Percentiles rank a stretch among this genome's conserved stretches.
These are phyloP conservation scores for Calycopis cecrops DNA, from an alignment of 1,140 invertebrate genomes.

Conservation along the genomic window DNA sequence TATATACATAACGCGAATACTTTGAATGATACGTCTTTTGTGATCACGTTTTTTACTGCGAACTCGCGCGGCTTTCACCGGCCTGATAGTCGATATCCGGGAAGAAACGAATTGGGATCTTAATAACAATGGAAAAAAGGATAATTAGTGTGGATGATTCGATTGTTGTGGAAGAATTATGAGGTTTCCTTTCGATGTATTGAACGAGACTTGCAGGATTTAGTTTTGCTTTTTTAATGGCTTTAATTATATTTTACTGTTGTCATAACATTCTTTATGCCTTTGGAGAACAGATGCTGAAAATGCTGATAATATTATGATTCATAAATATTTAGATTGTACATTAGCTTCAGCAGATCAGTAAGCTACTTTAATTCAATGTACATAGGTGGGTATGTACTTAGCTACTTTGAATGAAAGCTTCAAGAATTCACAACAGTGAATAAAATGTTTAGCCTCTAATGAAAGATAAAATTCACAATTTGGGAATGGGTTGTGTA, in stretches of 20 bases:
- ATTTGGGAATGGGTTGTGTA: too few species aligned
- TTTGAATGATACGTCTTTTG: neutral
- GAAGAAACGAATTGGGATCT: slow-evolving; percentile 7
- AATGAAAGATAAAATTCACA: too few species aligned
- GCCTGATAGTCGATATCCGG: slow-evolving; percentile 6
- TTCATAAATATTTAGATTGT: too few species aligned
- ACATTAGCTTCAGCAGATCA: too few species aligned
- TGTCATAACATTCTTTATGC: neutral
- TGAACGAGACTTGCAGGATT: neutral
- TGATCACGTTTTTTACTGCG: neutral
- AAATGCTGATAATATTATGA: too few species aligned
- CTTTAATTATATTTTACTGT: neutral
- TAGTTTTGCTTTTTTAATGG: slow-evolving; percentile 4
- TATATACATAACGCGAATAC: neutral
- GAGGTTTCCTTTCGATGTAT: neutral
- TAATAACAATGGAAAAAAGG: slow-evolving; percentile 11
- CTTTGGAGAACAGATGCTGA: too few species aligned
- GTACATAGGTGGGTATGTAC: too few species aligned
- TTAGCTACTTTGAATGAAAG: too few species aligned
- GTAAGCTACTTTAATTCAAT: too few species aligned
- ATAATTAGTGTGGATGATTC: slow-evolving; percentile 10
- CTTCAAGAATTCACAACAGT: too few species aligned
- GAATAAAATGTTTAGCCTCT: too few species aligned
- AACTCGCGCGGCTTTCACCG: neutral
- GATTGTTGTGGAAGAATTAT: slow-evolving; percentile 5